phyloP scores from a whole-genome alignment of 2,888 invertebrate species.

The Pachycephus smyrnensis region DNA sequence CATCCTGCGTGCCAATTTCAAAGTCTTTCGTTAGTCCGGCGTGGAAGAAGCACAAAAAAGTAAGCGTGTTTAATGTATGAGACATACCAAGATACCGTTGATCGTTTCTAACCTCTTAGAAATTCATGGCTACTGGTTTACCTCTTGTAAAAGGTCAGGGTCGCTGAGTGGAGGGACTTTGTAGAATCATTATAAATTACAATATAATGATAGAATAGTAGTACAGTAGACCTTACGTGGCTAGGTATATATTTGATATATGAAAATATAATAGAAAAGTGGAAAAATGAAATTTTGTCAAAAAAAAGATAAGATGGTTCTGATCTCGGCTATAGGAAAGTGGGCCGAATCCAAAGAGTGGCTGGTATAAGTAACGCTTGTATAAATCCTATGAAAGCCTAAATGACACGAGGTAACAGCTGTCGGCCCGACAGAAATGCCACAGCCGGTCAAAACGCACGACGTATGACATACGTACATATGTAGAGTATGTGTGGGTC shows the following conservation, averaged over 20 bases:
- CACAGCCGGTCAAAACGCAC: conserved; percentile 10
- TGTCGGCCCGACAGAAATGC: conserved; percentile 5
- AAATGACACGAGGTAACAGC: conserved; percentile 25
- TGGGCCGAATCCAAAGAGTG: not conserved
- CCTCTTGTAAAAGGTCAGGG: not conserved
- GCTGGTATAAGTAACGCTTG: not conserved
- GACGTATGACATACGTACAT: conserved; percentile 6
- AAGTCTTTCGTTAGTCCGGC: not conserved
- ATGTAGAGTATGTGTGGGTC: not conserved
- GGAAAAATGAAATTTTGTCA: not conserved
- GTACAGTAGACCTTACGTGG: not conserved
- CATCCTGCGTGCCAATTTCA: conserved; percentile 42
- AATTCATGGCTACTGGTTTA: not conserved
- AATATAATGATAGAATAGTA: not conserved
- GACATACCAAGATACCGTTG: not conserved
- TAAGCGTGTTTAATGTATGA: not conserved
- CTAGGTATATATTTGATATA: too few species aligned
- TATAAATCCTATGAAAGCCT: not conserved
- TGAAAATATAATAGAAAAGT: not conserved
- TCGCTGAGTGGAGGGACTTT: not conserved
- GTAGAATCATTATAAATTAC: not conserved
- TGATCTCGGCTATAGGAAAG: not conserved
- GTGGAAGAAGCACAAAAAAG: not conserved
- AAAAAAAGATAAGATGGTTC: not conserved
- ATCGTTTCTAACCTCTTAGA: not conserved